phyloP scores from a whole-genome alignment of 2,797 vertebrate genomes.

The Tenualosa thibaudeaui region DNA sequence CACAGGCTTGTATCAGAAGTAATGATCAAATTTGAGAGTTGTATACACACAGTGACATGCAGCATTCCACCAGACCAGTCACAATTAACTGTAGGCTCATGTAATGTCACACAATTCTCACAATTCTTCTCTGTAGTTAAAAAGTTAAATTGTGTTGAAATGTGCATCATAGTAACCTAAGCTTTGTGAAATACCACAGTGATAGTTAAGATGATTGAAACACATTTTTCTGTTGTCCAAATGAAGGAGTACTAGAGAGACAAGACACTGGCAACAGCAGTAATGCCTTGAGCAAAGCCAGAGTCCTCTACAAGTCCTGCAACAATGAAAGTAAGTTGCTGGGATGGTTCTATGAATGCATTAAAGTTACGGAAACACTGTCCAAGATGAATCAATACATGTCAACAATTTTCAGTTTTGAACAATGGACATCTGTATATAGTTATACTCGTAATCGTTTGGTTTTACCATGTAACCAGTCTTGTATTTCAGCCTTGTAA shows the following conservation, averaged over 20 bases:
- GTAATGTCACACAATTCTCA: not conserved
- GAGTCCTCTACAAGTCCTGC: constrained; percentile 91
- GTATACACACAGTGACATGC: not conserved
- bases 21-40: too few species aligned
- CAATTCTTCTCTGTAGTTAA: too few species aligned
- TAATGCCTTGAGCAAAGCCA: constrained; percentile 87
- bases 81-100: too few species aligned
- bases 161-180: not conserved
- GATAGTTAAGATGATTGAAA: not conserved
- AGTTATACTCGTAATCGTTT: not conserved
- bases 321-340: constrained; percentile 88
- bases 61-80: not conserved
- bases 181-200: not conserved
- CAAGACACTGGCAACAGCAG: constrained; percentile 61
- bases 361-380: not conserved
- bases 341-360: not conserved
- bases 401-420: not conserved
- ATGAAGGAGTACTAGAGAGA: constrained; percentile 76
- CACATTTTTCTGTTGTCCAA: constrained; percentile 40
- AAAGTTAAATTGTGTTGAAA: not conserved
- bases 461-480: not conserved
- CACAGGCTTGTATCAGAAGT: too few species aligned
- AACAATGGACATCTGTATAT: not conserved
- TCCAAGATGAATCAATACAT: not conserved
- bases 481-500: not conserved